Evolutionary conservation across 2,113 vertebrate genomes (phyloP).

Genomic region (Enhydra lutris): DNA sequence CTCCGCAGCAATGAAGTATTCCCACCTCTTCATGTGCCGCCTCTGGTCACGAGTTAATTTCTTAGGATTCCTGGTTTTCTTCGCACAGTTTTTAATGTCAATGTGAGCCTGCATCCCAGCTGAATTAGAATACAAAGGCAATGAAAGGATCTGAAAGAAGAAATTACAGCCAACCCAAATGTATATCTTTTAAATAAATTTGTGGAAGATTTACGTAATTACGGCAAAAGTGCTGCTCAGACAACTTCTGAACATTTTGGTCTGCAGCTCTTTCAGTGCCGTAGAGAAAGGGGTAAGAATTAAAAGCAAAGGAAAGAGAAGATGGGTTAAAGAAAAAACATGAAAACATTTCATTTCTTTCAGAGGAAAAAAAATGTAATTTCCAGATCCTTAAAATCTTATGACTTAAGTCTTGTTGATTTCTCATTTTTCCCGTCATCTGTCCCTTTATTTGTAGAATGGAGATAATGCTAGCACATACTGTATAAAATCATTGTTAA

Average conservation of each 20-base stretch:
- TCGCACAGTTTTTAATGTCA: constrained; percentile 83
- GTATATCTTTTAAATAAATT: not conserved
- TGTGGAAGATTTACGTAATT: not conserved
- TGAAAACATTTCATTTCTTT: not conserved
- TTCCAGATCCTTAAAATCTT: not conserved
- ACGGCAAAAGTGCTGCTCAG: not conserved
- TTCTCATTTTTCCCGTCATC: not conserved
- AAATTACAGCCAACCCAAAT: not conserved
- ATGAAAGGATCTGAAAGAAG: not conserved
- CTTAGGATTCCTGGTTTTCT: constrained; percentile 74
- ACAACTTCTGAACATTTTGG: not conserved
- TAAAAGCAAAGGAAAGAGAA: not conserved
- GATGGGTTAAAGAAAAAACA: not conserved
- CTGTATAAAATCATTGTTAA: not conserved
- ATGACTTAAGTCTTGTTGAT: not conserved
- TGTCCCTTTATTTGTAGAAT: not conserved
- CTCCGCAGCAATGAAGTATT: constrained; percentile 95
- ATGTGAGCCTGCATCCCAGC: constrained; percentile 91
- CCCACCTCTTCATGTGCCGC: constrained; percentile 86
- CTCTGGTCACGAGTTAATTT: constrained; percentile 81
- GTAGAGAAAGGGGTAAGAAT: not conserved
- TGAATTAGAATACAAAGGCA: constrained; percentile 68
- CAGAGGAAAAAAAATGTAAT: not conserved
- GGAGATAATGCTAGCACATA: not conserved
- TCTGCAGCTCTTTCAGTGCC: not conserved